A percentile compares a stretch with the other conserved stretches of the same genome.
These are phyloP conservation scores for Gila robusta DNA, from an alignment of 2,797 vertebrate species.

Conservation along the genomic window DNA sequence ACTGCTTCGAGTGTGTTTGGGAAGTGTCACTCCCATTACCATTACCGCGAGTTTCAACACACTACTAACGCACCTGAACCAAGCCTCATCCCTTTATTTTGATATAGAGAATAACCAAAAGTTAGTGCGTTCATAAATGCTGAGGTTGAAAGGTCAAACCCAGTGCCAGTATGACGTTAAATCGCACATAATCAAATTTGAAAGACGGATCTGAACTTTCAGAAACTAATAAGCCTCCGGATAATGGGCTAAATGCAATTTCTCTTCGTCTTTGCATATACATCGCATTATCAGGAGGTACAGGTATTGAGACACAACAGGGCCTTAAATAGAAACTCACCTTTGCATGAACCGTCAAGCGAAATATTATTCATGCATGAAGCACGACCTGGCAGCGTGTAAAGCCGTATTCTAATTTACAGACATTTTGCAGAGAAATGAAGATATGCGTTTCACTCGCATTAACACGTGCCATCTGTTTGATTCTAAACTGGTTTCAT, in stretches of 20 bases:
- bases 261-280: background rate
- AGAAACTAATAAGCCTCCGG: background rate
- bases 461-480: slow-evolving; percentile 10
- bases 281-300: too few species aligned
- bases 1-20: too few species aligned
- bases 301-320: slow-evolving; percentile 19
- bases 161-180: background rate
- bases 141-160: background rate
- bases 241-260: slow-evolving; percentile 29
- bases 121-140: background rate
- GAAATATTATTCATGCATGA: slow-evolving; percentile 39
- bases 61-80: background rate
- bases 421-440: slow-evolving; percentile 3
- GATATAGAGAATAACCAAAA: background rate
- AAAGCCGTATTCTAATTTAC: slow-evolving; percentile 12
- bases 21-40: background rate
- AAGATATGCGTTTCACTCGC: background rate
- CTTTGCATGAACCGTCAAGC: background rate
- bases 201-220: slow-evolving; percentile 12
- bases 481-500: background rate
- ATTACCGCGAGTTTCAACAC: background rate
- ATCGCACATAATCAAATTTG: slow-evolving; percentile 4
- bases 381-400: slow-evolving; percentile 17
- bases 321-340: slow-evolving; percentile 26
- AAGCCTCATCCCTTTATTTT: background rate